Base-by-base conservation (phyloP, 2,888 invertebrate genomes). In the Andrena marginata region DNA sequence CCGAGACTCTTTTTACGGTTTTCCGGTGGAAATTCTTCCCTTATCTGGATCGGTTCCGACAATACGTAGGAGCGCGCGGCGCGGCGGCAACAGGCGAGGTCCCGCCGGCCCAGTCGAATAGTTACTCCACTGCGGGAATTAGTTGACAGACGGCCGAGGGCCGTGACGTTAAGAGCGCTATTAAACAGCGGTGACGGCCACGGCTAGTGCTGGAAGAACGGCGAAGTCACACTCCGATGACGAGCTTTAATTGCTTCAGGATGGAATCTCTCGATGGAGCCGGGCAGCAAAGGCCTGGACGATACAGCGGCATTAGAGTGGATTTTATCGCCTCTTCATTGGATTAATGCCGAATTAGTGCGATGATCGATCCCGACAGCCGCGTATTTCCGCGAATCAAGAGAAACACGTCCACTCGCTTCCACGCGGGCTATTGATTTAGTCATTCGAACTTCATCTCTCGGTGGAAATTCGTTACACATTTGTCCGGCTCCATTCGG, bases 191-290 rank as follows among this genome's bases (percentile, higher is more conserved):
- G 72, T 56, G 78, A 72, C 63, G 72, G 10, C 26, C 59, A 29
- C 70, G 70, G 51, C 20, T 56, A 71, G 56, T 23, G 71, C 33
- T 64, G 73, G 20, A 75, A 31, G 63, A 68, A 70, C 72, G 77
- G 73, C 79, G 77, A 81, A 88, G 83, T 86, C 82, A 48, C 77
- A 67, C 85, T 73, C 77, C 77, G 80, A 83, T 85, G 84, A 72
- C 80, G 75, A 63, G 75, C 74, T 77, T 85, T 86, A 86, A 90
- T 89, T 82, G 73, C 80, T 81, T 87, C 85, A 86, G 74, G 82
- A 76, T 68, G 84, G 80, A 87, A 86, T 87, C 85, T 86, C 82
- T 79, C 76, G 79, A 75, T 75, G 84, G 80, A 65, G 49, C 10
- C 10, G 23, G 4, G 10, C 76, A 35, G 76, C 68, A 76, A 63